A percentile compares a stretch with the other conserved stretches of the same genome.
Conservation (phyloP, 2,888 invertebrate genomes). For the Aplocera efformata region DNA sequence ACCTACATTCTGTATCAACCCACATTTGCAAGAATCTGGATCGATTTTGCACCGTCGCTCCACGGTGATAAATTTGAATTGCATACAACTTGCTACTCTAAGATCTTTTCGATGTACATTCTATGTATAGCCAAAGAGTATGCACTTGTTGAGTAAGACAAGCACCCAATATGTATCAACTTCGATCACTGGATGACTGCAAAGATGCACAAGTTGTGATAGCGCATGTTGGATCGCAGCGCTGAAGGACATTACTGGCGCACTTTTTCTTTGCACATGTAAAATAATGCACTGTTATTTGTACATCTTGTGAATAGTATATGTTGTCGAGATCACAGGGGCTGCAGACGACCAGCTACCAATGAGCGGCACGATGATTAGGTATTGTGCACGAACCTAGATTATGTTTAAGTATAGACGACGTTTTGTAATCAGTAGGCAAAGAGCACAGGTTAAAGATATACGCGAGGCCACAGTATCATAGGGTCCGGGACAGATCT, state of each 20-base stretch:
- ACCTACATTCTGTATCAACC: constrained; percentile 46
- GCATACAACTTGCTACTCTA: constrained; percentile 39
- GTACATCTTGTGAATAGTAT: constrained; percentile 43
- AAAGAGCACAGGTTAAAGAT: constrained; percentile 65
- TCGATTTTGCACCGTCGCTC: constrained; percentile 84
- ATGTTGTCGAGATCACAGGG: constrained; percentile 58
- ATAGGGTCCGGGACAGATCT: constrained; percentile 54
- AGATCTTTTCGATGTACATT: constrained; percentile 33
- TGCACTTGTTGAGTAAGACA: constrained; percentile 20
- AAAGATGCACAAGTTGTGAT: constrained; percentile 28
- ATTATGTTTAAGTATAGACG: constrained; percentile 40
- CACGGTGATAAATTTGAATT: constrained; percentile 45
- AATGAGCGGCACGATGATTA: constrained; percentile 58
- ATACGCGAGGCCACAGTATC: constrained; percentile 42
- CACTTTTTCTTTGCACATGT: constrained; percentile 66
- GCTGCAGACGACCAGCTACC: constrained; percentile 77
- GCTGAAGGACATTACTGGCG: constrained; percentile 63
- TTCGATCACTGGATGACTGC: constrained; percentile 55
- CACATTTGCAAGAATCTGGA: constrained; percentile 67
- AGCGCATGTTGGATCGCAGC: constrained; percentile 38
- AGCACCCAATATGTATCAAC: constrained; percentile 68
- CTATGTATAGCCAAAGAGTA: constrained; percentile 25
- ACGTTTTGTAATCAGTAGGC: constrained; percentile 44
- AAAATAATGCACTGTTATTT: constrained; percentile 58
- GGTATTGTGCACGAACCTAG: constrained; percentile 60